These are phyloP conservation scores for Volucella bombylans DNA, from an alignment of 2,888 invertebrate genomes.

Conservation along the genomic window DNA sequence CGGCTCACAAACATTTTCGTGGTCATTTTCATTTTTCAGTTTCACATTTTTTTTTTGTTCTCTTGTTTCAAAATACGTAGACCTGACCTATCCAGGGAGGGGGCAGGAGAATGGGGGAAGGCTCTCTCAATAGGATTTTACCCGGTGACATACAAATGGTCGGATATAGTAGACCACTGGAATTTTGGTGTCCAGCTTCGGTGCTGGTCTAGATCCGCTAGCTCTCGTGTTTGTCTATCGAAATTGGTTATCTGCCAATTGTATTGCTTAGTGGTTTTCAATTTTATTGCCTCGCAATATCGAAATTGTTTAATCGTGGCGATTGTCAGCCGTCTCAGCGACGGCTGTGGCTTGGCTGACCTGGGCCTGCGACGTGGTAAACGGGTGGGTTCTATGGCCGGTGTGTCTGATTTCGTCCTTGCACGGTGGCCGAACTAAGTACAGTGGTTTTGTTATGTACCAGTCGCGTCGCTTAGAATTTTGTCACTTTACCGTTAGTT, in stretches of 20 bases:
- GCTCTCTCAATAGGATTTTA: slow-evolving; percentile 57
- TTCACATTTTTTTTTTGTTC: not conserved
- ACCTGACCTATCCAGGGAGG: slow-evolving; percentile 44
- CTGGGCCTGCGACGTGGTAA: not conserved
- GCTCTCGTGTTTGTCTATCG: slow-evolving; percentile 43
- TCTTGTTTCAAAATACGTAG: not conserved
- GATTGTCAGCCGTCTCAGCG: slow-evolving; percentile 65
- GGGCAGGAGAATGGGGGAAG: too few species aligned
- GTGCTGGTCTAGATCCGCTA: not conserved
- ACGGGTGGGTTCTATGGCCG: not conserved
- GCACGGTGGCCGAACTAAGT: slow-evolving; percentile 32
- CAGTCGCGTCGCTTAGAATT: slow-evolving; percentile 56
- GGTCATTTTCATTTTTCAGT: slow-evolving; percentile 13
- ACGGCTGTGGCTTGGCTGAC: not conserved
- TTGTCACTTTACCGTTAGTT: slow-evolving; percentile 56
- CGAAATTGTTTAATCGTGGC: slow-evolving; percentile 72
- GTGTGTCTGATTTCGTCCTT: slow-evolving; percentile 44
- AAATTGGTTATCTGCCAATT: slow-evolving; percentile 72
- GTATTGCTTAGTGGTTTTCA: slow-evolving; percentile 73
- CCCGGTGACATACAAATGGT: slow-evolving; percentile 51
- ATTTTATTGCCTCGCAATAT: slow-evolving; percentile 67
- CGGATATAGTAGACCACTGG: slow-evolving; percentile 7
- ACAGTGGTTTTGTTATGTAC: slow-evolving; percentile 22
- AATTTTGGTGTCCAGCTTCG: not conserved
- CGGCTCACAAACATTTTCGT: slow-evolving; percentile 7